These are phyloP conservation scores for Phthorimaea operculella DNA, from an alignment of 1,140 invertebrate species.

Conservation along the genomic window DNA sequence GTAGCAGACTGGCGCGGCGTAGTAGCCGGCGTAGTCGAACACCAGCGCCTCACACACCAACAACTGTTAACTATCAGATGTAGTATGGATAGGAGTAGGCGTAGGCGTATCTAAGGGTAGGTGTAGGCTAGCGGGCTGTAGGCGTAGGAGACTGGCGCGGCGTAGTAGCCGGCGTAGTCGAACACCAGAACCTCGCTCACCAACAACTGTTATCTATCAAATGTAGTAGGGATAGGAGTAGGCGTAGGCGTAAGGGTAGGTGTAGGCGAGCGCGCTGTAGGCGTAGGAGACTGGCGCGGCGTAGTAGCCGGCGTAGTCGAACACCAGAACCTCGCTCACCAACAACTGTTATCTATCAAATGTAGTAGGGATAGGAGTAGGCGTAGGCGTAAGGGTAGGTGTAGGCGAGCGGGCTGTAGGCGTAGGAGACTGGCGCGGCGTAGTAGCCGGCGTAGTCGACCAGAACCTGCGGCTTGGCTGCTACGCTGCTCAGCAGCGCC, in stretches of 20 bases:
- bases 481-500: slow-evolving; percentile 31
- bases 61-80: no score
- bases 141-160: slow-evolving; percentile 36
- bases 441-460: slow-evolving; percentile 54
- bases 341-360: no score
- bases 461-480: slow-evolving; percentile 49
- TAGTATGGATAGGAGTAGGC: slow-evolving; percentile 44
- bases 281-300: slow-evolving; percentile 37
- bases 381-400: slow-evolving; percentile 52
- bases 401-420: slow-evolving; percentile 47
- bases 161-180: slow-evolving; percentile 54
- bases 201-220: no score
- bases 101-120: slow-evolving; percentile 54
- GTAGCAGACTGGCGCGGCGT: slow-evolving; percentile 40
- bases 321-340: slow-evolving; percentile 43
- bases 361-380: slow-evolving; percentile 40
- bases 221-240: slow-evolving; percentile 40
- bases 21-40: slow-evolving; percentile 54
- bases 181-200: slow-evolving; percentile 43
- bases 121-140: slow-evolving; percentile 48
- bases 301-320: slow-evolving; percentile 55
- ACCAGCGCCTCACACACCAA: slow-evolving; percentile 40
- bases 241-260: slow-evolving; percentile 51
- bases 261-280: slow-evolving; percentile 46
- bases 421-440: slow-evolving; percentile 37